Percentiles rank a stretch among this genome's conserved stretches.
phyloP scores from a whole-genome alignment of 2,113 vertebrate genomes.

The Xenopus borealis region DNA sequence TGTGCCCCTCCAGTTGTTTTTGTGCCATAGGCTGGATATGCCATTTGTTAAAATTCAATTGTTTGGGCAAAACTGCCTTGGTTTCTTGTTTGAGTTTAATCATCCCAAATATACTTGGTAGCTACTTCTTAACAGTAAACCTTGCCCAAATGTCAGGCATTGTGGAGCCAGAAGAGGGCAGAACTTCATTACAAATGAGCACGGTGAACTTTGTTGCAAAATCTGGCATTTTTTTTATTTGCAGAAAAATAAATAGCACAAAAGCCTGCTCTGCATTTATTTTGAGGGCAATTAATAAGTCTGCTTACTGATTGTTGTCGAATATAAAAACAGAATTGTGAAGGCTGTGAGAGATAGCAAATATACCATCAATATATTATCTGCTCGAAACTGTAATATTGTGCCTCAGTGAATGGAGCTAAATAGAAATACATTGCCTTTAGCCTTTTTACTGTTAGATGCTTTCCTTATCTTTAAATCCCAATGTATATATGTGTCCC shows the following conservation, averaged over 20 bases:
- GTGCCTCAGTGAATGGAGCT: background rate
- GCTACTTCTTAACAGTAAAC: background rate
- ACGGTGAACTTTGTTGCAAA: background rate
- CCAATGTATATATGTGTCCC: no score
- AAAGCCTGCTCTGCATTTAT: background rate
- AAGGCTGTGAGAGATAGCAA: background rate
- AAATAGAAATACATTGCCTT: background rate
- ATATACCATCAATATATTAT: conserved; percentile 2
- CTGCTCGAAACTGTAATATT: background rate
- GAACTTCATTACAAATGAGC: background rate
- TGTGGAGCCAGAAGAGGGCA: conserved; percentile 29
- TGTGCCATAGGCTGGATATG: no score
- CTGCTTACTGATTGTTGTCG: conserved; percentile 11
- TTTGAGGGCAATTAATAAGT: conserved; percentile 14
- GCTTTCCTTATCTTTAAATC: no score
- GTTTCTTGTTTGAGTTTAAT: no score
- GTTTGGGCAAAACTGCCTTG: no score
- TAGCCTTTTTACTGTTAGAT: no score
- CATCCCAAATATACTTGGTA: background rate
- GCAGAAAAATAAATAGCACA: no score
- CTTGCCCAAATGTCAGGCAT: background rate
- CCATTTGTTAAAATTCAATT: no score
- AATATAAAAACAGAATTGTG: conserved; percentile 14
- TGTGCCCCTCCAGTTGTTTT: no score
- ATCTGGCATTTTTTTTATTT: background rate